A percentile compares a stretch with the other conserved stretches of the same genome.
Evolutionary conservation across 1,140 invertebrate species (phyloP).

Genomic region (Dendrolimus kikuchii): DNA sequence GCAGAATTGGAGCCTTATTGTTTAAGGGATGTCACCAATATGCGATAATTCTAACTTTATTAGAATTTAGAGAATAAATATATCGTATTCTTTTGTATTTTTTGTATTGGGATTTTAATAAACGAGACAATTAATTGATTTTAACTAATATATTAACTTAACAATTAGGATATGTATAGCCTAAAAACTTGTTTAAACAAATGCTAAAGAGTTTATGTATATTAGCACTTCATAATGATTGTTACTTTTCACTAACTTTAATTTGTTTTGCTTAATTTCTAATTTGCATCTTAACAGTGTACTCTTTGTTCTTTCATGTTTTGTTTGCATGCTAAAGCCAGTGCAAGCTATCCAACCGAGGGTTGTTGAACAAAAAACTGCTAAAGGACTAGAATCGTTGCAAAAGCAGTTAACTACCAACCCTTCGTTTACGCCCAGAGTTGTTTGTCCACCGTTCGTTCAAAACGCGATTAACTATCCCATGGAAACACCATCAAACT

Average conservation of each 20-base stretch:
- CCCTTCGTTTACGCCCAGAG: conserved; percentile 61
- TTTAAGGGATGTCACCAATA: too few relatives aligned
- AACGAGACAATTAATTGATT: too few relatives aligned
- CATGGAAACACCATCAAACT: conserved; percentile 23
- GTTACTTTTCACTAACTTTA: conserved; percentile 2
- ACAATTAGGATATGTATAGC: too few relatives aligned
- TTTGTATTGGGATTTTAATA: too few relatives aligned
- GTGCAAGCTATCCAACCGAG: conserved; percentile 68
- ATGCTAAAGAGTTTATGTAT: too few relatives aligned
- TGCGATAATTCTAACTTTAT: too few relatives aligned
- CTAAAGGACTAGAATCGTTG: conserved; percentile 55
- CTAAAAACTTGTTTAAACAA: too few relatives aligned
- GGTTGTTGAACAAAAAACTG: conserved; percentile 51
- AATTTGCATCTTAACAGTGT: conserved; percentile 39
- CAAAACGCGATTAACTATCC: conserved; percentile 43
- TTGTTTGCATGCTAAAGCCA: conserved; percentile 53
- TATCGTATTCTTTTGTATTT: too few relatives aligned
- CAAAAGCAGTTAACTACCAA: conserved; percentile 67
- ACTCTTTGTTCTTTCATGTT: conserved; percentile 55
- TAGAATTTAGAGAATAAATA: too few relatives aligned
- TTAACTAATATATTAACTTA: too few relatives aligned
- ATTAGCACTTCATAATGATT: too few relatives aligned
- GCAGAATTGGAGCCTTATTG: too few relatives aligned
- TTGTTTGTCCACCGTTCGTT: conserved; percentile 63
- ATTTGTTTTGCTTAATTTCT: conserved; percentile 24